Evolutionary conservation across 64 coral and sea anemone genomes (phyloP).

Genomic region (Porites australiensis): DNA sequence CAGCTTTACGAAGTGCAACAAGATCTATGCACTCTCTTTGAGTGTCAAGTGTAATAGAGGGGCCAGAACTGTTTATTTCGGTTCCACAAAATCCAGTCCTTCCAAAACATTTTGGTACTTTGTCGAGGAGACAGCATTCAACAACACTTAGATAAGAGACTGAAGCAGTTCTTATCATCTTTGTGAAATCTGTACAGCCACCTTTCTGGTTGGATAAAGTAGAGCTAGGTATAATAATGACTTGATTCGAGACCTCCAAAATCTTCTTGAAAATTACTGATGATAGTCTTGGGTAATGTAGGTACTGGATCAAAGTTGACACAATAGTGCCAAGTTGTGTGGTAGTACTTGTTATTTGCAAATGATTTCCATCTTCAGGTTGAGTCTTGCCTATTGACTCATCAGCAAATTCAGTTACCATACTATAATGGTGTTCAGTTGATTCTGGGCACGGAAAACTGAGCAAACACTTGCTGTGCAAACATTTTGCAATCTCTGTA

Average conservation of each 20-base stretch:
- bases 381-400: background rate
- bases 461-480: background rate
- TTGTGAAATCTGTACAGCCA: background rate
- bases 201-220: conserved; percentile 11
- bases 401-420: background rate
- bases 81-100: conserved; percentile 77
- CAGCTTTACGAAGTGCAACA: conserved; percentile 50
- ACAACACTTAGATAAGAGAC: conserved; percentile 61
- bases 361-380: background rate
- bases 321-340: conserved; percentile 28
- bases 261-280: conserved; percentile 68
- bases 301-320: conserved; percentile 46
- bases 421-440: background rate
- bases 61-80: background rate
- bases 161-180: conserved; percentile 4
- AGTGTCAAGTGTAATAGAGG: background rate
- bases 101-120: conserved; percentile 51
- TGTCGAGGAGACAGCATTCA: conserved; percentile 64
- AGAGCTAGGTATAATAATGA: background rate
- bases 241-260: conserved; percentile 28
- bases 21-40: background rate
- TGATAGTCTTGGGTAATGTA: conserved; percentile 56
- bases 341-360: background rate
- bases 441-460: background rate
- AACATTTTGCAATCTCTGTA: background rate